Conservation (phyloP, 2,113 vertebrate genomes). For the Oryzias woworae region DNA sequence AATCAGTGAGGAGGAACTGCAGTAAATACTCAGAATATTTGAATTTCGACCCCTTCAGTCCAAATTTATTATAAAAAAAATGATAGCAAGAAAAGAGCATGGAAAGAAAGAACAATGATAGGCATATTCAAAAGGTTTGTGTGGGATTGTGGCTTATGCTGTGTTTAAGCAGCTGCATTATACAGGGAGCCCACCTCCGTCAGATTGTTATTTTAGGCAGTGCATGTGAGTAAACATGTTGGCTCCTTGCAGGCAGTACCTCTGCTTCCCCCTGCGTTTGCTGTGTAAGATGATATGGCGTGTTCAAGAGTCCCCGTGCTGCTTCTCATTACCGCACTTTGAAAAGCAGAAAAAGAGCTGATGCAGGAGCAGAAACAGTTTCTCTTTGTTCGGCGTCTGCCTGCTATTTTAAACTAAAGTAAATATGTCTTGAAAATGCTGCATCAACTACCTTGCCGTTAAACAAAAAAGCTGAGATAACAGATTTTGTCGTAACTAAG, state of each 20-base stretch:
- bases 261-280: conserved; percentile 46
- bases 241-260: conserved; percentile 52
- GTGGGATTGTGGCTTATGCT: too few species aligned
- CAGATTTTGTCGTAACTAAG: neutral
- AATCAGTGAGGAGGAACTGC: too few species aligned
- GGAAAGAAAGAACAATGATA: too few species aligned
- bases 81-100: too few species aligned
- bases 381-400: conserved; percentile 8
- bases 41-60: too few species aligned
- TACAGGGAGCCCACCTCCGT: conserved; percentile 51
- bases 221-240: conserved; percentile 54
- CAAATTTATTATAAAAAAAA: too few species aligned
- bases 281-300: conserved; percentile 48
- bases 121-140: too few species aligned
- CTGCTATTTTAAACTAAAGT: conserved; percentile 6
- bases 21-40: too few species aligned
- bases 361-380: conserved; percentile 49
- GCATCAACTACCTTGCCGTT: neutral
- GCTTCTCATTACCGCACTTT: conserved; percentile 38
- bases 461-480: neutral
- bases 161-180: conserved; percentile 37
- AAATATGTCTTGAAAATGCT: conserved; percentile 1
- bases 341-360: conserved; percentile 41
- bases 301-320: conserved; percentile 53
- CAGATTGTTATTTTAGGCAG: conserved; percentile 52